These are phyloP conservation scores for Pangasius djambal DNA, from an alignment of 2,797 vertebrate species.

Conservation along the genomic window DNA sequence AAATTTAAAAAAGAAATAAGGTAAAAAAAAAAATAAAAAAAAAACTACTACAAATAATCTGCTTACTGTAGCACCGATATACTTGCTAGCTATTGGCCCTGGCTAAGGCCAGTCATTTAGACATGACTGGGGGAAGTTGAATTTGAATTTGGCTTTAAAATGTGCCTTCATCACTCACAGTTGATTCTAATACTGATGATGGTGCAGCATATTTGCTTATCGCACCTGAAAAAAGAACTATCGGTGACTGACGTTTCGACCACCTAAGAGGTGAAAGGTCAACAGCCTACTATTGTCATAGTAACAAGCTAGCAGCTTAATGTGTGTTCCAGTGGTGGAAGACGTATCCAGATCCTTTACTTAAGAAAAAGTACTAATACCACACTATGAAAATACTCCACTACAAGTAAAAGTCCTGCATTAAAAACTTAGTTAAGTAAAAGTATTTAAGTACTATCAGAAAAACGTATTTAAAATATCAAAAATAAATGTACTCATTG, in stretches of 20 bases:
- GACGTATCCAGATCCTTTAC: no score
- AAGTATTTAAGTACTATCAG: no score
- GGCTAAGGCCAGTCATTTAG: background rate
- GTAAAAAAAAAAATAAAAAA: no score
- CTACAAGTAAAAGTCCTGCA: background rate
- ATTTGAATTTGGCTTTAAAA: background rate
- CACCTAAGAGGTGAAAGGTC: no score
- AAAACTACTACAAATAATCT: background rate
- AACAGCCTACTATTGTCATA: background rate
- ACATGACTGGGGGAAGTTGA: background rate
- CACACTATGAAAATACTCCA: background rate
- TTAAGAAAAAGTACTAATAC: background rate
- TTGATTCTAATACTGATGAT: no score
- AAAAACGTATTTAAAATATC: background rate
- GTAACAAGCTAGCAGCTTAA: background rate
- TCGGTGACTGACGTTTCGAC: background rate
- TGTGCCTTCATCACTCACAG: no score
- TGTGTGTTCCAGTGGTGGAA: no score
- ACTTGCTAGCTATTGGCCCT: background rate
- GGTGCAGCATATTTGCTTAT: background rate
- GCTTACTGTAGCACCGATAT: background rate
- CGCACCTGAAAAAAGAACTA: background rate
- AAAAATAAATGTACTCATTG: background rate
- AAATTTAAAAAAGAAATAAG: no score
- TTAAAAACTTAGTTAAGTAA: background rate